Conservation (phyloP, 2,888 invertebrate genomes). For the Smittia aterrima region DNA sequence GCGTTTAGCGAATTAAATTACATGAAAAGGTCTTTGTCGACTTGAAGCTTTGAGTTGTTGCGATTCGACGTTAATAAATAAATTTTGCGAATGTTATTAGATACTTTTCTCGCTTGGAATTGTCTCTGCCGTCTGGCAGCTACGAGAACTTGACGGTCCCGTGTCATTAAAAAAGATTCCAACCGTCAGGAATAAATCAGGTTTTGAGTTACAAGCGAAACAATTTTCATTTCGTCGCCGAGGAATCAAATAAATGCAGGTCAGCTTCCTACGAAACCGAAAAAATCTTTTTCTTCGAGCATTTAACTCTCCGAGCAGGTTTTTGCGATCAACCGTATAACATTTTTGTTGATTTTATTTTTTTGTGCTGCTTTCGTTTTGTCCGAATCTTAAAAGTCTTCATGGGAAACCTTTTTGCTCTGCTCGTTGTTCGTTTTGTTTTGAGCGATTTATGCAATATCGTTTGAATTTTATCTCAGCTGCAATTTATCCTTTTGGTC, state of each 20-base stretch:
- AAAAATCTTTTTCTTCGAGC: not conserved
- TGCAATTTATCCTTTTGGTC: too few relatives aligned
- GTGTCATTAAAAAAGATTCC: not conserved
- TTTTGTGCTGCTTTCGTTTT: conserved; percentile 1
- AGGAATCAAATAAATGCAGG: conserved; percentile 33
- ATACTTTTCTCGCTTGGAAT: conserved; percentile 15
- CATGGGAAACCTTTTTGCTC: too few relatives aligned
- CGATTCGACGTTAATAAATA: conserved; percentile 14
- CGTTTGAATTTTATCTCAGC: not conserved
- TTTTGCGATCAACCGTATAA: conserved; percentile 25
- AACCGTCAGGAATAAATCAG: conserved; percentile 26
- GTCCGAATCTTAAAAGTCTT: not conserved
- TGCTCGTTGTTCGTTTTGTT: too few relatives aligned
- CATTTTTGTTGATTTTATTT: conserved; percentile 12
- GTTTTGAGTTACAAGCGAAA: conserved; percentile 35
- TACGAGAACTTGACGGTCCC: too few relatives aligned
- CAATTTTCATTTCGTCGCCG: not conserved
- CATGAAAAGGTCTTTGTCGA: not conserved
- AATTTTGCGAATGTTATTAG: conserved; percentile 33
- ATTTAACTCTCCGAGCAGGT: conserved; percentile 2
- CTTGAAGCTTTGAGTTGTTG: not conserved
- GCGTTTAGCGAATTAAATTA: not conserved
- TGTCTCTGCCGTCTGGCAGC: not conserved
- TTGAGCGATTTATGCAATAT: not conserved
- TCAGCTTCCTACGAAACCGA: conserved; percentile 38